These are phyloP conservation scores for Aeoliscus strigatus DNA, from an alignment of 2,797 vertebrate genomes.

Conservation along the genomic window DNA sequence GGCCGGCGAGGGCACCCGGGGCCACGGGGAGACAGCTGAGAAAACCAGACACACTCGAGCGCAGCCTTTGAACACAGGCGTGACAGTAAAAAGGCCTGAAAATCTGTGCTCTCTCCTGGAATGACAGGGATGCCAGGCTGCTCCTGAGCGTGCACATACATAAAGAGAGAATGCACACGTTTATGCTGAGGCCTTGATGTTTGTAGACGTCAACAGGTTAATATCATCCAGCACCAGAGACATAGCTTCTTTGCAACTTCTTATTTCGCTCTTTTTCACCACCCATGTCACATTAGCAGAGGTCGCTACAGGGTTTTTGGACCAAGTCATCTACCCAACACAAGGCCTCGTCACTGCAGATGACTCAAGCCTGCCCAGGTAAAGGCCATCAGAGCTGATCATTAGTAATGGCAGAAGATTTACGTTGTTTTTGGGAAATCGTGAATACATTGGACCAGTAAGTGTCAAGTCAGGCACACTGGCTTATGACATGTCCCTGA, in stretches of 20 bases:
- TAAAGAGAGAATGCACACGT: slow-evolving; percentile 31
- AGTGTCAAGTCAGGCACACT: slow-evolving; percentile 45
- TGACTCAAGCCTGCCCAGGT: slow-evolving; percentile 15
- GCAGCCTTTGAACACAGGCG: slow-evolving; percentile 65
- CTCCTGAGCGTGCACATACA: slow-evolving; percentile 24
- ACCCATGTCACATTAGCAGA: slow-evolving; percentile 10
- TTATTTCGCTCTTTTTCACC: no score
- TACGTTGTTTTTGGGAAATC: slow-evolving; percentile 10
- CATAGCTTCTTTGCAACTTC: background rate
- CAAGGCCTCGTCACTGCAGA: slow-evolving; percentile 8
- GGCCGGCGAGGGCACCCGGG: slow-evolving; percentile 64
- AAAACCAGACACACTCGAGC: slow-evolving; percentile 75
- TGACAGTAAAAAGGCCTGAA: slow-evolving; percentile 42
- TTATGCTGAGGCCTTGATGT: slow-evolving; percentile 13
- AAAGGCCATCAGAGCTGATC: slow-evolving; percentile 12
- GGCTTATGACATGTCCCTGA: slow-evolving; percentile 42
- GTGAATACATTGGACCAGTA: slow-evolving; percentile 21
- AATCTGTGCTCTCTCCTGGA: slow-evolving; percentile 38
- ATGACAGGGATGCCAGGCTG: slow-evolving; percentile 49
- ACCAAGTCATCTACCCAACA: slow-evolving; percentile 24
- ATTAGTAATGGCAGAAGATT: slow-evolving; percentile 24
- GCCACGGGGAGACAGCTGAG: slow-evolving; percentile 80
- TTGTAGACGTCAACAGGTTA: slow-evolving; percentile 5
- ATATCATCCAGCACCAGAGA: slow-evolving; percentile 3
- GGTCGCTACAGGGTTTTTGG: slow-evolving; percentile 37